A percentile compares a stretch with the other conserved stretches of the same genome.
Evolutionary conservation across 2,113 vertebrate genomes (phyloP).

Genomic region (Propithecus coquereli): DNA sequence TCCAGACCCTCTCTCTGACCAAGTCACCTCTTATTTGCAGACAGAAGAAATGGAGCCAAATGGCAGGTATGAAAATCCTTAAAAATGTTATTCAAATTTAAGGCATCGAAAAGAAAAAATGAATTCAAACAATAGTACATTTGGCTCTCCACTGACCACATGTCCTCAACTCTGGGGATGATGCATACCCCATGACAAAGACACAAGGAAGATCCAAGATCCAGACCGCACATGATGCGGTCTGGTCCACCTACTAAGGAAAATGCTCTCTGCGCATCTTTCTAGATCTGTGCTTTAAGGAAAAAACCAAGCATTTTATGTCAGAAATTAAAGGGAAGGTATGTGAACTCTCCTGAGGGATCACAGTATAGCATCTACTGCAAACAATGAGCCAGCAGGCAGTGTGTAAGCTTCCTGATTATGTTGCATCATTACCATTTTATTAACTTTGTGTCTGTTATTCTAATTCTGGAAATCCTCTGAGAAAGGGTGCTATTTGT

Average conservation of each 20-base stretch:
- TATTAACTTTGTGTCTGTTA: background rate
- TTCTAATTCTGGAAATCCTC: constrained; percentile 50
- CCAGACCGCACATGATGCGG: no score
- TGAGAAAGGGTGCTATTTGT: background rate
- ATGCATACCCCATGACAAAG: background rate
- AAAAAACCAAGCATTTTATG: background rate
- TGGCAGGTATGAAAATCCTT: background rate
- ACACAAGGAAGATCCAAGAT: background rate
- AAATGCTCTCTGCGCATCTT: background rate
- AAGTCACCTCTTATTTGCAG: background rate
- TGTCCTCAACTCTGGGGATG: background rate
- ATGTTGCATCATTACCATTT: background rate
- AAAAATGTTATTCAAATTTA: background rate
- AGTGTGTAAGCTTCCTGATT: background rate
- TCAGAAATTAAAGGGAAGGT: background rate
- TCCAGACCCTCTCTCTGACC: background rate
- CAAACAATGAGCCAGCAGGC: background rate
- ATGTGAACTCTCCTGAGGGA: background rate
- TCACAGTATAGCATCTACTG: background rate
- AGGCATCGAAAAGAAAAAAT: background rate
- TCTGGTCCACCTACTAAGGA: background rate
- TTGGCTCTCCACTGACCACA: background rate
- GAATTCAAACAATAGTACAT: background rate
- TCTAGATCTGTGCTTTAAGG: background rate
- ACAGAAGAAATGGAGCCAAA: background rate